Conservation (phyloP, 2,888 invertebrate species). For the Eumerus sabulonum region DNA sequence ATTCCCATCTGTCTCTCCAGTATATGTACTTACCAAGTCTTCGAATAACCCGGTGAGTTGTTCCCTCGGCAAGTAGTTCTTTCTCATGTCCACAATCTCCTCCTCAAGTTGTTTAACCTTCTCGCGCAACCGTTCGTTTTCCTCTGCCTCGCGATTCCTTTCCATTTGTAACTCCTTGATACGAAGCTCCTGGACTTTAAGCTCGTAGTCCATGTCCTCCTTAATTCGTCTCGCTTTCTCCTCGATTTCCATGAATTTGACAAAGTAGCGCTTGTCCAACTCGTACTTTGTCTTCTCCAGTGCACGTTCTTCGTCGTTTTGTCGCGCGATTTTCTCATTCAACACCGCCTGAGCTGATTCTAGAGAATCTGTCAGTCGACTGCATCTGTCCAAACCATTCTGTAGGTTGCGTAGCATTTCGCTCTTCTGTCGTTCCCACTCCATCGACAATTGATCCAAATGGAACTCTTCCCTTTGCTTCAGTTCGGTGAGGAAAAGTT, state of each 20-base stretch:
- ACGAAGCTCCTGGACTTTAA: slow-evolving; percentile 80
- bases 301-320: slow-evolving; percentile 69
- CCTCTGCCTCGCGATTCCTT: slow-evolving; percentile 78
- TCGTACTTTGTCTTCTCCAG: slow-evolving; percentile 82
- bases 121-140: slow-evolving; percentile 75
- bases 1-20: neutral
- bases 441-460: slow-evolving; percentile 80
- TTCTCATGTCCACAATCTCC: slow-evolving; percentile 78
- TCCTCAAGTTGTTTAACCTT: slow-evolving; percentile 72
- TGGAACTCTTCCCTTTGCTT: slow-evolving; percentile 82
- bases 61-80: slow-evolving; percentile 83
- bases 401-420: slow-evolving; percentile 82
- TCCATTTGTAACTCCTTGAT: slow-evolving; percentile 79
- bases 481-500: slow-evolving; percentile 82
- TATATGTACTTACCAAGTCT: slow-evolving; percentile 81
- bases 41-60: slow-evolving; percentile 84
- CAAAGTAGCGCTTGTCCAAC: slow-evolving; percentile 81
- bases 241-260: slow-evolving; percentile 81
- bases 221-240: slow-evolving; percentile 82
- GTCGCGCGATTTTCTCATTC: slow-evolving; percentile 37
- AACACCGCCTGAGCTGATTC: slow-evolving; percentile 73
- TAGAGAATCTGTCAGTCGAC: slow-evolving; percentile 81
- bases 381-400: slow-evolving; percentile 82
- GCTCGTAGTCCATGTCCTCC: slow-evolving; percentile 81
- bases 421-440: slow-evolving; percentile 81